Evolutionary conservation across 2,888 invertebrate genomes (phyloP), one percentile per base, ranked within the genome.

Genomic region (Hermaeophaga mercurialis): DNA sequence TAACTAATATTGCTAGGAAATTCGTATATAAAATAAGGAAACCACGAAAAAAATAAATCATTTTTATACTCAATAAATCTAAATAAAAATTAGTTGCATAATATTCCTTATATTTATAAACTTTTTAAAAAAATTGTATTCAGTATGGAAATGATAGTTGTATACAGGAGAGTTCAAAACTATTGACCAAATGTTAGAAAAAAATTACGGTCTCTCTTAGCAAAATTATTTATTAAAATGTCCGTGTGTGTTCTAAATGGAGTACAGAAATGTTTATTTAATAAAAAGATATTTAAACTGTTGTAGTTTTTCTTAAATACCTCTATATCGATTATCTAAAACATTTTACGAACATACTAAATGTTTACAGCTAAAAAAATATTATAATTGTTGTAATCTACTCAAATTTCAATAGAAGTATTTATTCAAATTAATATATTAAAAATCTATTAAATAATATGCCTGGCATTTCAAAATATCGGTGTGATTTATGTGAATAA

Each of bases 161-260:
- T 33, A 47, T 47, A 47, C 53, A 48, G 41, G 56, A 59, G 57
- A 62, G 58, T 64, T 57, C 54, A 61, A 67, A 66, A 71, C 69
- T 70, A 72, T 74, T 73, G 73, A 74, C 73, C 73, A 74, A 68
- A 70, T 68, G 67, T 74, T 73, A 73, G 72, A 69, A 66, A 38
- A 66, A 69, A 65, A 67, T 68, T 67, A 70, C 68, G 70, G 68
- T 67, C 71, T 66, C 66, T 68, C 66, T 67, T 71, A 72, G 71
- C 66, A 66, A 66, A 70, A 65, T 65, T 67, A 67, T 67, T 67
- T 66, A 70, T 61, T 75, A 74, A 79, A 77, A 78, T 80, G 79
- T 81, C 79, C 80, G 80, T 81, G 81, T 81, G 81, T 81, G 81
- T 81, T 81, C 79, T 80, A 79, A 80, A 76, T 77, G 76, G 75